A percentile compares a stretch with the other conserved stretches of the same genome.
Conservation (phyloP, 2,113 vertebrate species). For the Trochalopteron elliotii region DNA sequence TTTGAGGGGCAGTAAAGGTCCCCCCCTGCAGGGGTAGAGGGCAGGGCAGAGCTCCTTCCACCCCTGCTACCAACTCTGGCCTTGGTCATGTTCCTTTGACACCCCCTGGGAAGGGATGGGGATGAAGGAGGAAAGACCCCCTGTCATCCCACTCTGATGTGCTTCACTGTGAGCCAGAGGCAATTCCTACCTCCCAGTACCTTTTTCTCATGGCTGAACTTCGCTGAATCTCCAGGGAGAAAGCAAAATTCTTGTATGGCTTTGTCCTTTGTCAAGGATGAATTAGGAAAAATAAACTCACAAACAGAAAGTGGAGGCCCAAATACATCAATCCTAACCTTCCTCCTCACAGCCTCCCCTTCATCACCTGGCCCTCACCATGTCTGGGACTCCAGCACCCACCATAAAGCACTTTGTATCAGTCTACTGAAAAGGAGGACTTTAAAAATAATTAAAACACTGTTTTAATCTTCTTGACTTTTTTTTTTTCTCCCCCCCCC, state of each 20-base stretch:
- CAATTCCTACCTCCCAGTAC: not conserved
- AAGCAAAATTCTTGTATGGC: not conserved
- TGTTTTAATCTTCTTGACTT: not conserved
- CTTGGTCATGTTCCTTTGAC: not conserved
- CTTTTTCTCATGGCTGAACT: accelerated
- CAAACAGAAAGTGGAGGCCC: slow-evolving; percentile 39
- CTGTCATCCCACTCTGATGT: not conserved
- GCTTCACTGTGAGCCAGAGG: not conserved
- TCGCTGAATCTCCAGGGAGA: not conserved
- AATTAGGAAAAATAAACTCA: slow-evolving; percentile 54
- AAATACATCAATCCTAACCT: not conserved
- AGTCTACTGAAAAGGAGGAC: not conserved
- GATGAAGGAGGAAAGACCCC: not conserved
- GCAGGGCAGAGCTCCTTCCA: not conserved
- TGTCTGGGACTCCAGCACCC: not conserved
- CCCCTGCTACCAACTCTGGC: accelerated
- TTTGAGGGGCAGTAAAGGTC: not conserved
- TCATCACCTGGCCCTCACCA: not conserved
- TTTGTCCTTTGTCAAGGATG: slow-evolving; percentile 9
- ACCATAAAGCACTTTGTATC: not conserved
- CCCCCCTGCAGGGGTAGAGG: not conserved
- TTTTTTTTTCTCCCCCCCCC: not conserved
- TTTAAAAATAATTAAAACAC: not conserved
- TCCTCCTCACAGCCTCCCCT: not conserved
- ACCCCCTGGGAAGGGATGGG: accelerated